phyloP scores from a whole-genome alignment of 2,113 vertebrate species.

The Mesembrinibis cayennensis region DNA sequence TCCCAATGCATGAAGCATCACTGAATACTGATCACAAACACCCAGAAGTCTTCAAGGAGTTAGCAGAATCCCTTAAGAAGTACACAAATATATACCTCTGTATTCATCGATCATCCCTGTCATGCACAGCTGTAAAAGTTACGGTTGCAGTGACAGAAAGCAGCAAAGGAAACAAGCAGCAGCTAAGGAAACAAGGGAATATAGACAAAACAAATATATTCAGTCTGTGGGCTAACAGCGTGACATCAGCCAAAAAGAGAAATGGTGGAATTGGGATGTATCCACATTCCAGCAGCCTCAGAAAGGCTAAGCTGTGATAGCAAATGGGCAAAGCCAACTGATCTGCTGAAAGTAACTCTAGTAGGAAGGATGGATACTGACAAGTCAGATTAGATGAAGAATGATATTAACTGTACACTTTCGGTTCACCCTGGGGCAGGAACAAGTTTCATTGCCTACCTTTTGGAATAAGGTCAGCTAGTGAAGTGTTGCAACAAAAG shows the following conservation, averaged over 20 bases:
- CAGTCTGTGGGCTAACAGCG: neutral
- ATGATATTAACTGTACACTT: neutral
- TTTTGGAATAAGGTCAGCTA: neutral
- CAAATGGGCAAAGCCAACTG: neutral
- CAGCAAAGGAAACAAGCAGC: neutral
- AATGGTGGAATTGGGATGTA: neutral
- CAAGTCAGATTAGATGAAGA: neutral
- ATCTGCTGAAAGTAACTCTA: neutral
- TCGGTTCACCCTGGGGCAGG: neutral
- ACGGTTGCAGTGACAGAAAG: neutral
- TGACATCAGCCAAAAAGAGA: neutral
- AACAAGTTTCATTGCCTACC: neutral
- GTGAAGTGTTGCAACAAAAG: neutral
- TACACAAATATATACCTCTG: neutral
- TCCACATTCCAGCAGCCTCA: neutral
- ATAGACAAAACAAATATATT: neutral
- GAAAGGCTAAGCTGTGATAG: neutral
- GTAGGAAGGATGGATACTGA: neutral
- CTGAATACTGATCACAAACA: neutral
- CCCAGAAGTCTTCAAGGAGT: neutral
- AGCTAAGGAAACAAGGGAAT: neutral
- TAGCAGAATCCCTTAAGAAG: neutral
- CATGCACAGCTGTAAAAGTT: neutral
- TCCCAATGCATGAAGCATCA: neutral
- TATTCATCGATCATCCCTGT: neutral